Evolutionary conservation across 2,113 vertebrate species (phyloP).

Genomic region (Centrocercus urophasianus): DNA sequence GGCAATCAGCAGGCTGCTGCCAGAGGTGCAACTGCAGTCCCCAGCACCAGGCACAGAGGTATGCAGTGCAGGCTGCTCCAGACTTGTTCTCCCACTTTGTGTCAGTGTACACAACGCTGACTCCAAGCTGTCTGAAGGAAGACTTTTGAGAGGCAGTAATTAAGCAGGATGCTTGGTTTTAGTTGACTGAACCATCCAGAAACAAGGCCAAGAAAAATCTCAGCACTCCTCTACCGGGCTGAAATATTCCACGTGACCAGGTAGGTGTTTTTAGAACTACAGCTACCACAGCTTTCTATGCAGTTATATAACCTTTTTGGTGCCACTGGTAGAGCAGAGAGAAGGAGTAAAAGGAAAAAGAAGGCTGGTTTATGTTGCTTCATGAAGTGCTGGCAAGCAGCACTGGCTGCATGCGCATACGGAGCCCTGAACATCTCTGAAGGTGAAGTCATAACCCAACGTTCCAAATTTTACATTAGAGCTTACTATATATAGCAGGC

Average conservation of each 20-base stretch:
- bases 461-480: background rate
- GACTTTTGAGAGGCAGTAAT: background rate
- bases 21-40: rapidly evolving
- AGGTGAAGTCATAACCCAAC: background rate
- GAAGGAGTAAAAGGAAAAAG: background rate
- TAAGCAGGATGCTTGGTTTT: background rate
- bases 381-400: slow-evolving; percentile 1
- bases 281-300: background rate
- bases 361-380: background rate
- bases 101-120: background rate
- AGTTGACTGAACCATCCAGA: slow-evolving; percentile 10
- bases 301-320: background rate
- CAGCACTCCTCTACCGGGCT: background rate
- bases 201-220: slow-evolving; percentile 13
- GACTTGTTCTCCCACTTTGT: background rate
- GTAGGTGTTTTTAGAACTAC: background rate
- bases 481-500: background rate
- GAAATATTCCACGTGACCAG: background rate
- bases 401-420: background rate
- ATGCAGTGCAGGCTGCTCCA: background rate
- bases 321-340: background rate
- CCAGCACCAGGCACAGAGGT: rapidly evolving
- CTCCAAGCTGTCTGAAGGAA: background rate
- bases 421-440: background rate
- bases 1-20: rapidly evolving